phyloP scores from a whole-genome alignment of 2,113 vertebrate species.

The Turnix velox region DNA sequence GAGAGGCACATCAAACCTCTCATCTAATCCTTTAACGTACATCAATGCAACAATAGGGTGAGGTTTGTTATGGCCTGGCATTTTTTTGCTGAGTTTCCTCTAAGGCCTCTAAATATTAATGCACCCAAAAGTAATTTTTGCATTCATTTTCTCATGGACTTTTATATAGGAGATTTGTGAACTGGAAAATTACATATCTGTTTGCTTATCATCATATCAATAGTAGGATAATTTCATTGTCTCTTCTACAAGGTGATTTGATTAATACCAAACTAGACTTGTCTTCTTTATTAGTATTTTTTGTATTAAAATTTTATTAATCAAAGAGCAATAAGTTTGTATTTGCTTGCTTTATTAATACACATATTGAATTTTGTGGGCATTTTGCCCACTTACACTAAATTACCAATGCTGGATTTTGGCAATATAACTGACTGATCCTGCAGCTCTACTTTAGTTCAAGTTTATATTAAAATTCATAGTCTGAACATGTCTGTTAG shows the following conservation, averaged over 20 bases:
- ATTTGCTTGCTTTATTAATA: not conserved
- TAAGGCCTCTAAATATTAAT: not conserved
- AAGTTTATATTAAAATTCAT: not conserved
- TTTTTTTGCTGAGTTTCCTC: not conserved
- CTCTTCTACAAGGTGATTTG: not conserved
- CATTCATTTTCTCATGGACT: not conserved
- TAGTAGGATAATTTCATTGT: not conserved
- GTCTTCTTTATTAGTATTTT: not conserved
- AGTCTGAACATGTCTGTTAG: not conserved
- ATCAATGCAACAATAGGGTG: rapidly evolving
- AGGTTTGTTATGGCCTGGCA: not conserved
- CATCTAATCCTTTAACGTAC: not conserved
- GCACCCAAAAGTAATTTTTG: not conserved
- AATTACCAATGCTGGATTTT: not conserved
- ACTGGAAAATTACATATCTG: not conserved
- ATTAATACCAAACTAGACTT: not conserved
- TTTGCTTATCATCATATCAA: not conserved
- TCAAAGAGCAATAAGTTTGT: not conserved
- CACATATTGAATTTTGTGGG: not conserved
- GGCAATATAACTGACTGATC: not conserved
- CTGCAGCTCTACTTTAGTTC: not conserved
- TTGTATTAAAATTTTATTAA: not conserved
- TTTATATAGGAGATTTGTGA: not conserved
- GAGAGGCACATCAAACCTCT: not conserved
- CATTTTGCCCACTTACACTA: not conserved